Conservation (phyloP, 1,140 invertebrate species). For the Penaeus japonicus region DNA sequence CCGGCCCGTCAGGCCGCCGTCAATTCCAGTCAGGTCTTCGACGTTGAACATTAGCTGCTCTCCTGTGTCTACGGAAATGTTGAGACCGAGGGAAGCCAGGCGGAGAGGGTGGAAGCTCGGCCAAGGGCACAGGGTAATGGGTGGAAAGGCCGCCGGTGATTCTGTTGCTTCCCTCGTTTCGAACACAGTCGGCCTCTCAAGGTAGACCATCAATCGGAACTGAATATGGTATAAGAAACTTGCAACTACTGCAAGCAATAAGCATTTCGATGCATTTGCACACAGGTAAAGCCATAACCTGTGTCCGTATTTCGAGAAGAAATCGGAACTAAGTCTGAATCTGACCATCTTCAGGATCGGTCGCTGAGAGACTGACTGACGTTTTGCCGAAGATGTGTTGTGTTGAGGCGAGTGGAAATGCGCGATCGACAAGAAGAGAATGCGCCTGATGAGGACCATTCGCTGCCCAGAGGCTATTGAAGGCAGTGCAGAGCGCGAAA, state of each 20-base stretch:
- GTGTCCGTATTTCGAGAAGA: too few relatives aligned
- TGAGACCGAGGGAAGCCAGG: background rate
- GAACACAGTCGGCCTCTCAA: background rate
- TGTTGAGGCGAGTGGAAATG: too few relatives aligned
- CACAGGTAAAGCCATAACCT: too few relatives aligned
- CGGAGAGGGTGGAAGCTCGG: background rate
- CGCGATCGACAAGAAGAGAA: too few relatives aligned
- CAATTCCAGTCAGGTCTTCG: background rate
- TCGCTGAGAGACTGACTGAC: too few relatives aligned
- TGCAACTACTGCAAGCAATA: background rate
- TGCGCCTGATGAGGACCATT: too few relatives aligned
- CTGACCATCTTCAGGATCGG: too few relatives aligned
- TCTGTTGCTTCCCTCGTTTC: background rate
- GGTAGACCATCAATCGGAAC: background rate
- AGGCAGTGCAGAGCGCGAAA: too few relatives aligned
- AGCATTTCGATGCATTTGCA: too few relatives aligned
- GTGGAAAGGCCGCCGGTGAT: background rate
- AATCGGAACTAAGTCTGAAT: too few relatives aligned
- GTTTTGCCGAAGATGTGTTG: too few relatives aligned
- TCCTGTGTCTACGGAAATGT: background rate
- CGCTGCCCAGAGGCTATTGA: too few relatives aligned
- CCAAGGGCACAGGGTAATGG: background rate
- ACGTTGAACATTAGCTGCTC: background rate
- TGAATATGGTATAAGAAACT: conserved; percentile 11
- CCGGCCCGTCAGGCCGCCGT: background rate